These are phyloP conservation scores for Stenichneumon culpator DNA, from an alignment of 2,888 invertebrate species.

Conservation along the genomic window DNA sequence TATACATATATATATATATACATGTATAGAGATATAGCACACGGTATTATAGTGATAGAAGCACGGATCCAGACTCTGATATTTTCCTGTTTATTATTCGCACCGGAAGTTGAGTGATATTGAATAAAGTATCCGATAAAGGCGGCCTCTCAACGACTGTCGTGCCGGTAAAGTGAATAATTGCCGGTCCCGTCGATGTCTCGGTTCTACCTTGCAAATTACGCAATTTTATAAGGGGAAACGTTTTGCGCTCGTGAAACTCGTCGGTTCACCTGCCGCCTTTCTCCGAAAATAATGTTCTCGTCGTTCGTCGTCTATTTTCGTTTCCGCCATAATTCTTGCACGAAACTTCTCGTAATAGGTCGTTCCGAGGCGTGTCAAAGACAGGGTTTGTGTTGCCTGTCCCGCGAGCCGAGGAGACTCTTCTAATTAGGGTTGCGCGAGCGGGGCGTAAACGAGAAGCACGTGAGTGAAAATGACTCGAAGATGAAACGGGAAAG, in stretches of 20 bases:
- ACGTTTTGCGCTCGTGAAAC: too few species aligned
- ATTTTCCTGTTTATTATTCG: constrained; percentile 48
- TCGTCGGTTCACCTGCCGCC: neutral
- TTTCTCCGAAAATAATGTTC: neutral
- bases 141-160: constrained; percentile 30
- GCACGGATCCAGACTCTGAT: constrained; percentile 7
- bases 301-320: neutral
- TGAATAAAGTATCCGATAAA: constrained; percentile 34
- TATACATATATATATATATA: neutral
- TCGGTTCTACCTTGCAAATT: too few species aligned
- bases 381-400: constrained; percentile 14
- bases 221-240: too few species aligned
- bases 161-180: constrained; percentile 20
- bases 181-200: constrained; percentile 4
- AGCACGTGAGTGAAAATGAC: constrained; percentile 50
- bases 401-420: neutral
- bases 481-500: constrained; percentile 41
- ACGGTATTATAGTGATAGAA: neutral
- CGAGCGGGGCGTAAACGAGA: constrained; percentile 43
- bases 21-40: neutral
- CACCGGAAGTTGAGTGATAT: constrained; percentile 29
- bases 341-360: neutral
- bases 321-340: constrained; percentile 2
- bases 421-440: constrained; percentile 49
- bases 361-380: constrained; percentile 35